Base-by-base conservation (phyloP, 2,888 invertebrate genomes). In the Polymixis lichenea region DNA sequence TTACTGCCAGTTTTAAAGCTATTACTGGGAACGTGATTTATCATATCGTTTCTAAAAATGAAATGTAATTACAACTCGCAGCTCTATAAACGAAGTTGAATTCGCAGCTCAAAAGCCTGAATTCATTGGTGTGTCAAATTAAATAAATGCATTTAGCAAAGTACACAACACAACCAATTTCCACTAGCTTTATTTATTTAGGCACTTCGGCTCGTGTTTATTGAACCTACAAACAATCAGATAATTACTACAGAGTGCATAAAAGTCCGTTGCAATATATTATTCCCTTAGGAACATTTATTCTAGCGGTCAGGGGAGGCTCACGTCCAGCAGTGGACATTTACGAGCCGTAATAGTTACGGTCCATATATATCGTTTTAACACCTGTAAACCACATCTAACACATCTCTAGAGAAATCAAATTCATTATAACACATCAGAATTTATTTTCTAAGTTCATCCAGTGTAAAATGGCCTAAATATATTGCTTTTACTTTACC, bases 261-360 rank as follows among this genome's bases (percentile, higher is more conserved):
- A 77, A 84, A 79, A 72, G 49, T 70, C 49, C 32, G 22, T 28
- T 73, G 73, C 51, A 73, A 77, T 72, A 62, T 71, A 81, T 60
- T 32, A 46, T 70, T 60, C 85, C 77, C 70, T 13, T 8, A 13
- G 85, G 85, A 77, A 51, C 73, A 73, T 70, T 85, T 70, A 84
- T 38, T 75, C n/a, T 46, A 55, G 58, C 53, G 25, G 53, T 51
- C 76, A 62, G 66, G 82, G 72, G 38, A 58, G 66, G 55, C 56
- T 28, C 58, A 49, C 61, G 60, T 60, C 19, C 55, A 58, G 25
- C 46, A 38, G 19, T 58, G 28, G 73, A 68, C 61, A 55, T 82
- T 85, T 82, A 78, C 67, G 73, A 82, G n/a, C 62, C 4, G 19
- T 32, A 51, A 77, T 84, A 84, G 62, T 80, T 80, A 77, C 58